Conservation (phyloP, 2,888 invertebrate species). For the Ectemnius cavifrons region DNA sequence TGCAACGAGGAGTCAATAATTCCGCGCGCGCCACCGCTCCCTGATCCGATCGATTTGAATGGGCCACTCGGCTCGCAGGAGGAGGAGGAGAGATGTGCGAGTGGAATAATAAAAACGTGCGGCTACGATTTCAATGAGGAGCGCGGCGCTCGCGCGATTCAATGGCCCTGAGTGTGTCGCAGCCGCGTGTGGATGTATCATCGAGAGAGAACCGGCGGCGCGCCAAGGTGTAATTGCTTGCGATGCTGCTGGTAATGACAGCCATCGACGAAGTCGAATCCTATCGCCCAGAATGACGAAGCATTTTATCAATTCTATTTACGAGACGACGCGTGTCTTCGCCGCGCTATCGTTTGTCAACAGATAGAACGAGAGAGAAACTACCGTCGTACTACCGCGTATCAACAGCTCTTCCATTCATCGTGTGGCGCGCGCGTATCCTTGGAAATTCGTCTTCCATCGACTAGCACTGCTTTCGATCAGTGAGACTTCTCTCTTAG, state of each 20-base stretch:
- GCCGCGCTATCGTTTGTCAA: slow-evolving; percentile 55
- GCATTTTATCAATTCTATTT: slow-evolving; percentile 61
- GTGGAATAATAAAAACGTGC: slow-evolving; percentile 18
- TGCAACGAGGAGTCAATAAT: too few relatives aligned
- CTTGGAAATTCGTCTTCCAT: too few relatives aligned
- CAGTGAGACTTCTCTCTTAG: too few relatives aligned
- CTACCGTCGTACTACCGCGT: slow-evolving; percentile 33
- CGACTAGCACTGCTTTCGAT: too few relatives aligned
- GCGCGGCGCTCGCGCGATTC: slow-evolving; percentile 10
- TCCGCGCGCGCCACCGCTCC: too few relatives aligned
- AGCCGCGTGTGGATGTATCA: slow-evolving; percentile 23
- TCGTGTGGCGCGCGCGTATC: background rate
- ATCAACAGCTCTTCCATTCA: slow-evolving; percentile 47
- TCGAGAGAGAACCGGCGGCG: background rate
- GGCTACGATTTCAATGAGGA: slow-evolving; percentile 22
- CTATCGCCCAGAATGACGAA: slow-evolving; percentile 58
- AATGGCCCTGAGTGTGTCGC: slow-evolving; percentile 18
- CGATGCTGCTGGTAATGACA: slow-evolving; percentile 36
- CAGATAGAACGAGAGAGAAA: slow-evolving; percentile 9
- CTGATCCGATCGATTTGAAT: too few relatives aligned
- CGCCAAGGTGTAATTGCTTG: background rate
- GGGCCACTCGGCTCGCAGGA: too few relatives aligned
- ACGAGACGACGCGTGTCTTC: slow-evolving; percentile 44
- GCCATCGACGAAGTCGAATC: slow-evolving; percentile 40
- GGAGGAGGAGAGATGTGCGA: background rate